These are phyloP conservation scores for Phthorimaea operculella DNA, from an alignment of 1,140 invertebrate species.

Conservation along the genomic window DNA sequence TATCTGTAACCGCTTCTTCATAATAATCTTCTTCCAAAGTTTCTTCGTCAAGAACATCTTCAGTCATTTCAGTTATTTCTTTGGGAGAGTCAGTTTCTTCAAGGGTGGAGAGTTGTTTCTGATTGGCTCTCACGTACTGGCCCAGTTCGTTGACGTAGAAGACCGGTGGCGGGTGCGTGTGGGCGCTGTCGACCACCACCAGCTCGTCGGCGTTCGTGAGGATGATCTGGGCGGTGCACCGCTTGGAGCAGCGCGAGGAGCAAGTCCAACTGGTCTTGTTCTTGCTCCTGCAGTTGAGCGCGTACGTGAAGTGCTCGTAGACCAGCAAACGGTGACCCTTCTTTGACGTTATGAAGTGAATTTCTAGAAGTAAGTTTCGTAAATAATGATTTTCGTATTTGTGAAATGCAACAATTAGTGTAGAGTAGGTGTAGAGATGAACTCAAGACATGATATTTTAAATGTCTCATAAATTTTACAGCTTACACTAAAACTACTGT, in stretches of 20 bases:
- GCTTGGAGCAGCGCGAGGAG: constrained; percentile 40
- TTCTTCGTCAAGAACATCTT: no score
- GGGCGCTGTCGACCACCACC: constrained; percentile 24
- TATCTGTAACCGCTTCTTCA: no score
- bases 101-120: not conserved
- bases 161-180: constrained; percentile 33
- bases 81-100: no score
- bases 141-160: constrained; percentile 37
- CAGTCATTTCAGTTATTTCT: no score
- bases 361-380: constrained; percentile 35
- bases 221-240: constrained; percentile 36
- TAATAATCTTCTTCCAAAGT: no score
- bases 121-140: constrained; percentile 28
- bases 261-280: constrained; percentile 32
- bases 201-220: constrained; percentile 29
- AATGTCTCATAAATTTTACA: no score
- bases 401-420: not conserved
- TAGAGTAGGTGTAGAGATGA: no score
- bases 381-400: not conserved
- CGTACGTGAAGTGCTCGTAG: constrained; percentile 37
- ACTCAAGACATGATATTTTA: no score
- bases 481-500: no score
- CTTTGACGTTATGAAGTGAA: constrained; percentile 48
- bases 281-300: constrained; percentile 32
- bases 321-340: constrained; percentile 40